phyloP scores from a whole-genome alignment of 2,113 vertebrate species.

The Psettodes erumei region DNA sequence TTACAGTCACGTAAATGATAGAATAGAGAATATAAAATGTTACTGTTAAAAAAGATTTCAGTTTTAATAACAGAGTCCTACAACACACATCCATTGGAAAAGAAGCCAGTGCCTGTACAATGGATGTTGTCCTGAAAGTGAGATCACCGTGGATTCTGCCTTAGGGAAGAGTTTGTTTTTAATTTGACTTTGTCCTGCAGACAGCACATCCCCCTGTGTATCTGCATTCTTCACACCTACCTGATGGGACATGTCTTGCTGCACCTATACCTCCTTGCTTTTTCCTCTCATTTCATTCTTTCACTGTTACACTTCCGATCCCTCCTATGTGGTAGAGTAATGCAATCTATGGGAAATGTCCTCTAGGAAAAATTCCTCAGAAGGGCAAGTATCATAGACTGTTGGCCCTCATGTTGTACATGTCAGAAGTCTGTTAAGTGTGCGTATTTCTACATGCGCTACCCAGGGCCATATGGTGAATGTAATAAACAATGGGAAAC shows the following conservation, averaged over 20 bases:
- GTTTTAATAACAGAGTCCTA: too few relatives aligned
- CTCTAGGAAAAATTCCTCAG: too few relatives aligned
- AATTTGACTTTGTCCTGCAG: not conserved
- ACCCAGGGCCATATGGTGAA: slow-evolving; percentile 36
- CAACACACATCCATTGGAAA: too few relatives aligned
- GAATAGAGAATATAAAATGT: too few relatives aligned
- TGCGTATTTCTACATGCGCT: not conserved
- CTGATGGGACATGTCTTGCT: slow-evolving; percentile 1
- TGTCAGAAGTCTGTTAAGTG: not conserved
- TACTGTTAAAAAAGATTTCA: too few relatives aligned
- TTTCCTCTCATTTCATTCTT: not conserved
- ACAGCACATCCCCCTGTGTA: not conserved
- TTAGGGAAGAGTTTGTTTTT: not conserved
- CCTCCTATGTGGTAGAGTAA: not conserved
- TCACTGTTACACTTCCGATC: not conserved
- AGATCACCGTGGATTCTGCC: not conserved
- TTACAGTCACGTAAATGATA: too few relatives aligned
- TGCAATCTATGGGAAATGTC: not conserved
- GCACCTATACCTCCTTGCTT: not conserved
- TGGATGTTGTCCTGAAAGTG: too few relatives aligned
- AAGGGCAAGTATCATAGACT: not conserved
- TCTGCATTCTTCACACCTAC: not conserved
- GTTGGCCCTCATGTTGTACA: not conserved
- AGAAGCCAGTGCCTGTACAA: too few relatives aligned
- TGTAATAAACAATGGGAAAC: slow-evolving; percentile 48